phyloP scores from a whole-genome alignment of 2,113 vertebrate genomes.

The Pao palembangensis region DNA sequence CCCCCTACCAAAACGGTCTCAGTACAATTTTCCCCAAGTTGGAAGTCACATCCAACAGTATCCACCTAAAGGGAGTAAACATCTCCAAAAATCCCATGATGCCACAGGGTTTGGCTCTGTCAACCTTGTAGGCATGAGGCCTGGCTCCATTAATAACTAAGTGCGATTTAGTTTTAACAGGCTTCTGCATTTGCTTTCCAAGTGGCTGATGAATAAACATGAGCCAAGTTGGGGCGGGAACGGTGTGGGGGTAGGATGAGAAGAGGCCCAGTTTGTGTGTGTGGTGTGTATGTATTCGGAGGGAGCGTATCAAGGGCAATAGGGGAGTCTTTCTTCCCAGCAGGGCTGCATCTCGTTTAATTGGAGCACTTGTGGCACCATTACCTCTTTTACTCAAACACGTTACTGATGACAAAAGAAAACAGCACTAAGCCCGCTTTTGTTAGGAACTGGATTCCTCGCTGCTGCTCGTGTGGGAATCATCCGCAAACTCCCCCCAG shows the following conservation, averaged over 20 bases:
- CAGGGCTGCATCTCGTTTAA: constrained; percentile 74
- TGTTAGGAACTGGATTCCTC: constrained; percentile 65
- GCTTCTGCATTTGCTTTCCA: constrained; percentile 65
- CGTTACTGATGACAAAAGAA: constrained; percentile 75
- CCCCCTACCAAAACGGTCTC: constrained; percentile 13
- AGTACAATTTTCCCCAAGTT: constrained; percentile 15
- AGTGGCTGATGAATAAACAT: constrained; percentile 79
- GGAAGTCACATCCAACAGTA: constrained; percentile 15
- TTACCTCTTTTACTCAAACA: constrained; percentile 76
- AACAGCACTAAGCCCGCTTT: constrained; percentile 72
- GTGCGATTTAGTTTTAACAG: constrained; percentile 73
- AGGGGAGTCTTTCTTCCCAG: constrained; percentile 67
- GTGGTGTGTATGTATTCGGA: constrained; percentile 28
- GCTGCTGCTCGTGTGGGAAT: constrained; percentile 66
- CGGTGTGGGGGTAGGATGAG: constrained; percentile 47
- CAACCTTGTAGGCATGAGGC: constrained; percentile 32
- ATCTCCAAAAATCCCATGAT: constrained; percentile 3
- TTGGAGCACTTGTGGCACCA: constrained; percentile 76
- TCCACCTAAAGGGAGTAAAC: background rate
- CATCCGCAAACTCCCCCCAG: constrained; percentile 33
- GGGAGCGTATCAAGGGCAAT: constrained; percentile 54
- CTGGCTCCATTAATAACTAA: constrained; percentile 57
- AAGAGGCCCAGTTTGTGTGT: constrained; percentile 47
- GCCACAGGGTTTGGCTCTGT: constrained; percentile 24
- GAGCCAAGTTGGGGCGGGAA: constrained; percentile 63